These are phyloP conservation scores for Axinella damicornis DNA, from an alignment of 37 sponge, comb jelly and placozoan species.

Conservation along the genomic window DNA sequence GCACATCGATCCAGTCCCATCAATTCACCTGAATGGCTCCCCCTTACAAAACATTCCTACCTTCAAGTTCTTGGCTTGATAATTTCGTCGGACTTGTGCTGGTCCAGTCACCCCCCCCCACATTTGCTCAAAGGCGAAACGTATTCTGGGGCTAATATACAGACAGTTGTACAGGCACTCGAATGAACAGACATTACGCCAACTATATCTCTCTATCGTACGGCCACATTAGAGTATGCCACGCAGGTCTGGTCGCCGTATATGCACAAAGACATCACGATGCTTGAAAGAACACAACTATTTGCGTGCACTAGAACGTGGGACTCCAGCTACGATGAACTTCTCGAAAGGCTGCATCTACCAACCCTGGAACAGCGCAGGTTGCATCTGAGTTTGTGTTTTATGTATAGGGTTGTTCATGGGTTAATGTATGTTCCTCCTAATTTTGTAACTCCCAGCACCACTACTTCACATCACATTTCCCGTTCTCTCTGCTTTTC, in stretches of 20 bases:
- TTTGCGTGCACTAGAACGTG: background rate
- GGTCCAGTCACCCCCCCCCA: background rate
- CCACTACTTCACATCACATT: background rate
- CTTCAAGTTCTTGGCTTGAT: constrained; percentile 7
- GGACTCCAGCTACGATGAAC: background rate
- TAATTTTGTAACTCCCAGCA: background rate
- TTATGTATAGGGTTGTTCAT: constrained; percentile 17
- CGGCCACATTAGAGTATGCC: constrained; percentile 22
- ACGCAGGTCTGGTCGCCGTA: background rate
- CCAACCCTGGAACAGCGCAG: background rate
- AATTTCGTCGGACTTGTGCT: background rate
- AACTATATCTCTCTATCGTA: constrained; percentile 15
- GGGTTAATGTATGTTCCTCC: background rate
- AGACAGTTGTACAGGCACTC: background rate
- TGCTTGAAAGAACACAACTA: constrained; percentile 13
- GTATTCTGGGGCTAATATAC: background rate
- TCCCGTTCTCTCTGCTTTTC: too few relatives aligned
- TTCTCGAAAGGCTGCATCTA: background rate
- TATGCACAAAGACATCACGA: background rate
- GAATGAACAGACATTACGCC: background rate
- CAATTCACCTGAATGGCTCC: background rate
- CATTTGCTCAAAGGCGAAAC: background rate
- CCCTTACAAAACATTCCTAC: background rate
- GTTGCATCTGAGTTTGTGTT: background rate
- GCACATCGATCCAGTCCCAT: background rate